These are phyloP conservation scores for Tetragnatha montana DNA, from an alignment of 2,888 invertebrate genomes.

Conservation along the genomic window DNA sequence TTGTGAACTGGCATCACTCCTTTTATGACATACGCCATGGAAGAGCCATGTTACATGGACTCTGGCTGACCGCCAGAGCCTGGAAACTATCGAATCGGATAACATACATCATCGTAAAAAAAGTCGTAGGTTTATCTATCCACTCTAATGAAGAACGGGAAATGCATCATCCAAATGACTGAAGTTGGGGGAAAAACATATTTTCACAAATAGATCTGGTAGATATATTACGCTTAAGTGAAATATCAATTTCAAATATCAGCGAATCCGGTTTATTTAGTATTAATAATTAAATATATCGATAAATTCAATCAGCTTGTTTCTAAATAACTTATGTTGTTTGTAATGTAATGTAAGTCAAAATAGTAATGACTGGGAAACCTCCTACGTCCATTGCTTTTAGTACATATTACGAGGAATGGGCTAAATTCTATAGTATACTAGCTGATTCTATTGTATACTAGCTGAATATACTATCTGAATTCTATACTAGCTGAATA, in stretches of 20 bases:
- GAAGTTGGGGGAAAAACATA: not conserved
- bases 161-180: not conserved
- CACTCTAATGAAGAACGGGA: not conserved
- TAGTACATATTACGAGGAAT: too few species aligned
- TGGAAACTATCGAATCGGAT: not conserved
- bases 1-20: constrained; percentile 6
- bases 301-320: too few species aligned
- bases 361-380: too few species aligned
- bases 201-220: not conserved
- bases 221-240: not conserved
- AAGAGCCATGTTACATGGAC: constrained; percentile 31
- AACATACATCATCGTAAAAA: not conserved
- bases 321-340: too few species aligned
- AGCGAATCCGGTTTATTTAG: not conserved
- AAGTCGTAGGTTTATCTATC: not conserved
- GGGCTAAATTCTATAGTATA: too few species aligned
- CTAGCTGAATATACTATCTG: too few species aligned
- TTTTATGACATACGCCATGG: constrained; percentile 38
- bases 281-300: too few species aligned
- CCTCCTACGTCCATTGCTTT: too few species aligned
- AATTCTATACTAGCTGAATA: too few species aligned
- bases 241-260: not conserved
- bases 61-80: constrained; percentile 45
- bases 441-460: too few species aligned
- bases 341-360: too few species aligned